A percentile compares a stretch with the other conserved stretches of the same genome.
Conservation (phyloP, 2,888 invertebrate genomes). For the Leptogaster cylindrica region DNA sequence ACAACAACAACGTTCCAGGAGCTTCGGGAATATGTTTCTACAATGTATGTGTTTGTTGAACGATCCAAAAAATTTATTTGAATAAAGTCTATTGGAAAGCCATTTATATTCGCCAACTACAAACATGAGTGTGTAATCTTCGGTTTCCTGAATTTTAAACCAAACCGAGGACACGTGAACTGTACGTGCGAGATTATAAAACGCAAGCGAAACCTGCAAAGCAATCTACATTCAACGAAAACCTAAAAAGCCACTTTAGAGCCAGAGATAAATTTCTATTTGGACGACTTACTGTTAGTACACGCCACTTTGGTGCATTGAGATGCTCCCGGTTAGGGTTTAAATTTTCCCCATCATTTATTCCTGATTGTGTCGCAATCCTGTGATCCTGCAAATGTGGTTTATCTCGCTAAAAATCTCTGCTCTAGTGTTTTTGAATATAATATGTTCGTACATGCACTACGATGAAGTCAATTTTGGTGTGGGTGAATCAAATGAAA, state of each 20-base stretch:
- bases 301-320: conserved; percentile 37
- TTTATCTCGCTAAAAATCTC: conserved; percentile 12
- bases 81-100: conserved; percentile 36
- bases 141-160: conserved; percentile 11
- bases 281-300: conserved; percentile 29
- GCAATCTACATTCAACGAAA: conserved; percentile 18
- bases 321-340: conserved; percentile 5
- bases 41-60: conserved; percentile 39
- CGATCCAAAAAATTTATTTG: conserved; percentile 37
- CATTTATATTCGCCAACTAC: conserved; percentile 12
- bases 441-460: neutral
- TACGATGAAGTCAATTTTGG: neutral
- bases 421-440: conserved; percentile 7
- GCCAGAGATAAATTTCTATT: conserved; percentile 40
- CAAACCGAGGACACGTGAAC: neutral
- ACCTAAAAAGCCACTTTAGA: conserved; percentile 40
- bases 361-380: conserved; percentile 33
- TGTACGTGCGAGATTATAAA: conserved; percentile 14
- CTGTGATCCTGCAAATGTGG: conserved; percentile 10
- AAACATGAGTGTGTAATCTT: neutral
- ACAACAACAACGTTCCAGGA: conserved; percentile 23
- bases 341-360: conserved; percentile 35
- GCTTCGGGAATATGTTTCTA: conserved; percentile 25
- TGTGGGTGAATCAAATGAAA: too few relatives aligned
- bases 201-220: conserved; percentile 12